Evolutionary conservation across 53 echinoderm and acorn worm genomes (phyloP).

Genomic region (Apostichopus leukothele): DNA sequence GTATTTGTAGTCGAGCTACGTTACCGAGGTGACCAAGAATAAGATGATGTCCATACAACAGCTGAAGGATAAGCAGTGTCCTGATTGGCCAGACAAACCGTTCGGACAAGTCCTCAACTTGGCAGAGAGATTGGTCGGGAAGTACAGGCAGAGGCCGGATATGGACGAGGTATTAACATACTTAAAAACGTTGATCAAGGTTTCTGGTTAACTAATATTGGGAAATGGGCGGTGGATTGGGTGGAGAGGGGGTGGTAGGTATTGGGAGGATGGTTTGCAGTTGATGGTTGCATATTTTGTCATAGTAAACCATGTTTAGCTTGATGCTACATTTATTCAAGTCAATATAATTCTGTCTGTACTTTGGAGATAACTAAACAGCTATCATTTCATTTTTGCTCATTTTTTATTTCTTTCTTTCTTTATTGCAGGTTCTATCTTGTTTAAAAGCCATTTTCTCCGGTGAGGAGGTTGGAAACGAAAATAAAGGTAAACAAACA

Average conservation of each 20-base stretch:
- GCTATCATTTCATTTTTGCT: too few relatives aligned
- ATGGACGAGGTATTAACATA: conserved; percentile 58
- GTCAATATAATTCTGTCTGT: too few relatives aligned
- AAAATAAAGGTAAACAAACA: too few relatives aligned
- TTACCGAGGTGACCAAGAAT: not conserved
- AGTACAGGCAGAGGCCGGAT: conserved; percentile 65
- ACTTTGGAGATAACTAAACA: too few relatives aligned
- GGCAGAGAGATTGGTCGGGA: conserved; percentile 50
- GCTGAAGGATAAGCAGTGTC: conserved; percentile 62
- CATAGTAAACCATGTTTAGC: too few relatives aligned
- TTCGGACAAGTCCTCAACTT: conserved; percentile 55
- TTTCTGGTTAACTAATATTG: too few relatives aligned
- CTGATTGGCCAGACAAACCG: conserved; percentile 71
- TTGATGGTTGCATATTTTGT: too few relatives aligned
- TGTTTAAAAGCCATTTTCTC: not conserved
- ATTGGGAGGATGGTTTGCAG: too few relatives aligned
- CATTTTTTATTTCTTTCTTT: not conserved
- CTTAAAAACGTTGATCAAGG: not conserved
- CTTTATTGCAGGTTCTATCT: not conserved
- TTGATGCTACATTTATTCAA: too few relatives aligned
- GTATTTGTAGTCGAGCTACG: not conserved
- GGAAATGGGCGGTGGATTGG: too few relatives aligned
- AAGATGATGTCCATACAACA: not conserved
- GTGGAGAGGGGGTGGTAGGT: too few relatives aligned
- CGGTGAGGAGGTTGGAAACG: not conserved